Base-by-base conservation (phyloP, 2,797 vertebrate species). In the Siniperca scherzeri region DNA sequence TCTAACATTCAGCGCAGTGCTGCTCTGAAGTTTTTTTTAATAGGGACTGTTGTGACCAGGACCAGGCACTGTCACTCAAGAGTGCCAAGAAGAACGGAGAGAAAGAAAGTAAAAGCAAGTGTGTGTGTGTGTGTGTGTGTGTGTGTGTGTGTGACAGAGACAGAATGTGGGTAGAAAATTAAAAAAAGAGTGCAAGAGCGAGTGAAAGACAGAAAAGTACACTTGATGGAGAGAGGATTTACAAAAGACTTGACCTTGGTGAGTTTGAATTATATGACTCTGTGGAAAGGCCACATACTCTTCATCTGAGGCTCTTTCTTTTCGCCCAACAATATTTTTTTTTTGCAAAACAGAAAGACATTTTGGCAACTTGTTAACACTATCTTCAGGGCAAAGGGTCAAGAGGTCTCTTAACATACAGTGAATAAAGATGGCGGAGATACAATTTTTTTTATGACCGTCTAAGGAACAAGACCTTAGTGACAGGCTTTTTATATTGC, bases 211-310 rank as follows among this genome's bases (percentile, higher is more conserved):
- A 62, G 50, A 48, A 85, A 86, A 88, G 83, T 78, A 86, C 76
- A 82, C 82, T 91, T 74, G 40, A 87, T 80, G 64, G 61, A 87
- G 53, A 81, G 71, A 50, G 84, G 72, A 80, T 87, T 88, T 79
- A 92, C 70, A 91, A 89, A 91, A 87, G 84, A 87, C 74, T 79
- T 85, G 80, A 80, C 91, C 89, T 89, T 88, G 89, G 78, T 82
- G 61, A 76, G 77, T 88, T 90, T 88, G 74, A 92, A 89, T 92
- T 76, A 76, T 75, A 77, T 82, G 83, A 87, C 81, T 88, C 72
- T 60, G 57, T 77, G 66, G 61, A 81, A 69, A 38, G 70, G 52
- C 74, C 66, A 76, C 68, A 75, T 67, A 44, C 80, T 84, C 76
- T 84, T 87, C 74, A 65, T 79, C 30, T 48, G 75, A 77, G 46